Base-by-base conservation (phyloP, 2,797 vertebrate species). In the Propithecus perrieri region DNA sequence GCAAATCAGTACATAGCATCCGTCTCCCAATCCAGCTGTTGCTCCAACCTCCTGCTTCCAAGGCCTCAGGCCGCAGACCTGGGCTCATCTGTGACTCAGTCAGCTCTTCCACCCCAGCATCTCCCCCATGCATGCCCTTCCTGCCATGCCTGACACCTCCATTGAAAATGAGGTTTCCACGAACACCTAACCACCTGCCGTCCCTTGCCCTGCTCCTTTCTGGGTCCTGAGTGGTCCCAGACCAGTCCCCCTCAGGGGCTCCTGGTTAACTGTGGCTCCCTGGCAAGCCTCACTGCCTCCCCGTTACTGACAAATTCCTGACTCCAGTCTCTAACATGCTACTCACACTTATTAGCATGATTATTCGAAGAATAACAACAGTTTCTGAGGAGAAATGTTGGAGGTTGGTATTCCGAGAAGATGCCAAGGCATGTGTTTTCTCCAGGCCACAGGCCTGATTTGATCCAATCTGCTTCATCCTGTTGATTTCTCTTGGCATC, bases 401-500 rank as follows among this genome's bases (percentile, higher is more conserved):
- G 55, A 76, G 55, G 20, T 46, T 78, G 9, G 9, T 55, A 20
- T 96, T 95, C 79, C 20, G 8, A 96, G 67, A 57, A 67, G 41
- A 80, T n/a, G 57, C 41, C 85, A 94, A 79, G 8, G 57, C 43
- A 14, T 9, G 1, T 55, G 63, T 81, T 94, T 96, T 59, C 85
- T 87, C 43, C n/a, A 63, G 79, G 57, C 83, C 12, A n/a, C 6
- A 55, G 48, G 71, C 35, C 53, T 67, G 26, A 53, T 59, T 93
- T 72, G 48, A 88, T 89, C 79, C 91, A 93, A 55, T 96, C 17
- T 74, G 61, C 81, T 91, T 69, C 9, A n/a, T 95, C 57, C 26
- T 89, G 33, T 95, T 79, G 85, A 55, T 93, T 94, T 95, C 33
- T 78, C 76, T 71, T 97, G 86, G 75, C 86, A 53, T 89, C 94